Evolutionary conservation across 2,888 invertebrate genomes (phyloP).

Genomic region (Slavum lentiscoides): DNA sequence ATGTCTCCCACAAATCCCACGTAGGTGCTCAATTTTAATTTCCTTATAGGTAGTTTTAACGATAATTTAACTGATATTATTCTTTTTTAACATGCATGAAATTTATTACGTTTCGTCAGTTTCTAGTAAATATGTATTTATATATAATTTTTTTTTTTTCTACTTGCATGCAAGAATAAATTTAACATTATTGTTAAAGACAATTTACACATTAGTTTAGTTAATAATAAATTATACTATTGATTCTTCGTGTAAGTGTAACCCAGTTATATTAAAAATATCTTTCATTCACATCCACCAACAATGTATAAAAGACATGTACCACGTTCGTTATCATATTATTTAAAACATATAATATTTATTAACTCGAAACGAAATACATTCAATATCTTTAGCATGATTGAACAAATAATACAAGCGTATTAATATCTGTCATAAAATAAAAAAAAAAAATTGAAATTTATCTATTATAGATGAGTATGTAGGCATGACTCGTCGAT

Average conservation of each 20-base stretch:
- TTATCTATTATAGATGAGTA: constrained; percentile 2
- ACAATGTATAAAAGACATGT: constrained; percentile 2
- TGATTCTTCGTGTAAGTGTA: background rate
- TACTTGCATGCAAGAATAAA: constrained; percentile 36
- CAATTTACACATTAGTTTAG: constrained; percentile 1
- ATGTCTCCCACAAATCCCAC: background rate
- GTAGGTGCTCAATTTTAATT: background rate
- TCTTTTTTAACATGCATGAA: constrained; percentile 33
- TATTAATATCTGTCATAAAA: background rate
- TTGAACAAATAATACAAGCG: background rate
- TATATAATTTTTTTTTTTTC: background rate
- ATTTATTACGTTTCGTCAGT: background rate
- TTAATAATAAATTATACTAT: constrained; percentile 14
- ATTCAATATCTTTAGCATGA: background rate
- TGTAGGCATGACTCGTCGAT: background rate
- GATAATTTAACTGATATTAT: background rate
- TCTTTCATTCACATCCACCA: constrained; percentile 18
- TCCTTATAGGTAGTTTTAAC: background rate
- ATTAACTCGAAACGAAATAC: background rate
- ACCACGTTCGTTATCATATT: background rate
- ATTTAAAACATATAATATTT: background rate
- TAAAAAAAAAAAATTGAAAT: background rate
- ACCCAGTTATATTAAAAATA: background rate
- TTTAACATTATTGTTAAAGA: constrained; percentile 5
- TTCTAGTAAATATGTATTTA: background rate